Conservation (phyloP, 2,888 invertebrate genomes). For the Melinaea marsaeus region DNA sequence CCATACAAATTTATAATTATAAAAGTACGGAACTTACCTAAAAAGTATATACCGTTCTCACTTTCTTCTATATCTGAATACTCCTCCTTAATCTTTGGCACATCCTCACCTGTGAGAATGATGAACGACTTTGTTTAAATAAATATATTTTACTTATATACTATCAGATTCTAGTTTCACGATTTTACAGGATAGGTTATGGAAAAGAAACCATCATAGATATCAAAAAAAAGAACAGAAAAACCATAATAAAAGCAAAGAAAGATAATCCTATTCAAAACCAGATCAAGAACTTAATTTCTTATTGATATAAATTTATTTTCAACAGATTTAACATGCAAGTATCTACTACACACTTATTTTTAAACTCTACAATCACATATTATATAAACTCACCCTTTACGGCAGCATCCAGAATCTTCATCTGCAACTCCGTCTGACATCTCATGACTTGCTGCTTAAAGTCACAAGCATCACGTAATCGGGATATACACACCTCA, state of each 20-base stretch:
- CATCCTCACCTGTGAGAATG: constrained; percentile 43
- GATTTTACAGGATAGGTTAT: no score
- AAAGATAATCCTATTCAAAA: neutral
- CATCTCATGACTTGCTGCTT: constrained; percentile 58
- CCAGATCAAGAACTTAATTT: neutral
- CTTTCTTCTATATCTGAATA: constrained; percentile 47
- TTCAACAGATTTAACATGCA: no score
- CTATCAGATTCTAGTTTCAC: no score
- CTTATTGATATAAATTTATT: no score
- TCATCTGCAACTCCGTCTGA: constrained; percentile 46
- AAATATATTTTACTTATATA: no score
- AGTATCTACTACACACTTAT: no score
- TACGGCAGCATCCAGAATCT: constrained; percentile 30
- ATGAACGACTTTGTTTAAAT: no score
- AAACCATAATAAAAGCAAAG: neutral
- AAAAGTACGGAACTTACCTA: constrained; percentile 42
- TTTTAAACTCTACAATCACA: no score
- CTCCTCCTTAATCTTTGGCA: constrained; percentile 53
- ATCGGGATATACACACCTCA: constrained; percentile 52
- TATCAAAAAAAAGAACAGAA: constrained; percentile 9
- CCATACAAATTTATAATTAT: no score
- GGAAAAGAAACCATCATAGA: no score
- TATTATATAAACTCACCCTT: constrained; percentile 41
- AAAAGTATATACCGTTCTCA: constrained; percentile 48
- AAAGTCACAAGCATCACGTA: constrained; percentile 59